A percentile compares a stretch with the other conserved stretches of the same genome.
These are phyloP conservation scores for Diuraphis noxia DNA, from an alignment of 1,140 invertebrate genomes.

Conservation along the genomic window DNA sequence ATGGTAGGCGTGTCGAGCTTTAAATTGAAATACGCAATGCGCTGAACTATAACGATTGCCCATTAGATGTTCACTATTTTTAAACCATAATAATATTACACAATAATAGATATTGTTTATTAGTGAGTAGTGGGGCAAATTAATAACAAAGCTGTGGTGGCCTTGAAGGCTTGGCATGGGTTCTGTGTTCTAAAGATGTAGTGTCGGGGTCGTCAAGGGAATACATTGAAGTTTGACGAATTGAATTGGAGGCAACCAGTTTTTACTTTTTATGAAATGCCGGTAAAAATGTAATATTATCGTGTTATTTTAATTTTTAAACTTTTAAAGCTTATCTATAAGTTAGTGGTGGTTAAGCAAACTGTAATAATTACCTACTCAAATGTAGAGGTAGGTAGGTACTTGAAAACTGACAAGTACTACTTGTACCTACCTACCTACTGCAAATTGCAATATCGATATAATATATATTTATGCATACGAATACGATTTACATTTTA, in stretches of 20 bases:
- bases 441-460: no score
- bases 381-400: no score
- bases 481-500: neutral
- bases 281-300: neutral
- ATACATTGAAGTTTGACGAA: neutral
- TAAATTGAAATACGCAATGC: neutral
- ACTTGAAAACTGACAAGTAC: no score
- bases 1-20: neutral
- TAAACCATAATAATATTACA: slow-evolving; percentile 1
- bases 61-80: neutral
- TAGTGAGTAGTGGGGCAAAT: neutral
- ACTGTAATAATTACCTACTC: neutral
- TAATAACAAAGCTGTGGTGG: neutral
- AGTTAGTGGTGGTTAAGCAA: neutral
- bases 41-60: neutral
- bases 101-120: neutral
- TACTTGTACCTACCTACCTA: neutral
- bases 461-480: no score
- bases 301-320: neutral
- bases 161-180: neutral
- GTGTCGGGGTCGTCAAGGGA: neutral
- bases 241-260: neutral
- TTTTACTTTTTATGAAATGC: neutral
- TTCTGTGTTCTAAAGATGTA: neutral
- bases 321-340: neutral